Evolutionary conservation across 2,888 invertebrate genomes (phyloP).

Genomic region (Tiliacea citrago): DNA sequence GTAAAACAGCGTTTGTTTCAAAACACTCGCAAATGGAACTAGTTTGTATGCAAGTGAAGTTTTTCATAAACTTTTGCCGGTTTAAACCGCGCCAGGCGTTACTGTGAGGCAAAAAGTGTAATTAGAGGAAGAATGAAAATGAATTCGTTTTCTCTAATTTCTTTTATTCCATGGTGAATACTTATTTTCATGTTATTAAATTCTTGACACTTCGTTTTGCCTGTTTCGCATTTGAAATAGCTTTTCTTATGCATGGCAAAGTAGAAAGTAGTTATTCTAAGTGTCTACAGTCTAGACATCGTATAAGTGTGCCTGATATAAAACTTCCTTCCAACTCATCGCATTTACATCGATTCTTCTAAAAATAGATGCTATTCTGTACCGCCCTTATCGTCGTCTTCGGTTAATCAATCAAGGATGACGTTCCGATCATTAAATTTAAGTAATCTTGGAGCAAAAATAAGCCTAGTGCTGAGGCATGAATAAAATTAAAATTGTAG

Average conservation of each 20-base stretch:
- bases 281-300: conserved; percentile 30
- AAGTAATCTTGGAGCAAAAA: conserved; percentile 40
- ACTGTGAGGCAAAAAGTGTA: conserved; percentile 80
- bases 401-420: conserved; percentile 54
- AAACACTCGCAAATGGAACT: conserved; percentile 79
- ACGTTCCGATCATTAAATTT: conserved; percentile 43
- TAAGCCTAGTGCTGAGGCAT: conserved; percentile 15
- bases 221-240: conserved; percentile 32
- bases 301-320: conserved; percentile 10
- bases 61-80: conserved; percentile 82
- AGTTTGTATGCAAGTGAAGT: conserved; percentile 83
- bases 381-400: conserved; percentile 25
- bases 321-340: conserved; percentile 20
- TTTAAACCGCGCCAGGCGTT: conserved; percentile 76
- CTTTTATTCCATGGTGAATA: conserved; percentile 72
- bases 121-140: conserved; percentile 84
- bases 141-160: conserved; percentile 74
- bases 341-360: conserved; percentile 42
- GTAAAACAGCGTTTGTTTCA: conserved; percentile 72
- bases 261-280: conserved; percentile 10
- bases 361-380: conserved; percentile 36
- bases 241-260: conserved; percentile 18
- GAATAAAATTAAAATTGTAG: conserved; percentile 43
- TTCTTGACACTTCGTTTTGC: conserved; percentile 71
- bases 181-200: conserved; percentile 79